Evolutionary conservation across 2,797 vertebrate genomes (phyloP), one percentile per base, ranked within the genome.

Genomic region (Hippoglossus hippoglossus): DNA sequence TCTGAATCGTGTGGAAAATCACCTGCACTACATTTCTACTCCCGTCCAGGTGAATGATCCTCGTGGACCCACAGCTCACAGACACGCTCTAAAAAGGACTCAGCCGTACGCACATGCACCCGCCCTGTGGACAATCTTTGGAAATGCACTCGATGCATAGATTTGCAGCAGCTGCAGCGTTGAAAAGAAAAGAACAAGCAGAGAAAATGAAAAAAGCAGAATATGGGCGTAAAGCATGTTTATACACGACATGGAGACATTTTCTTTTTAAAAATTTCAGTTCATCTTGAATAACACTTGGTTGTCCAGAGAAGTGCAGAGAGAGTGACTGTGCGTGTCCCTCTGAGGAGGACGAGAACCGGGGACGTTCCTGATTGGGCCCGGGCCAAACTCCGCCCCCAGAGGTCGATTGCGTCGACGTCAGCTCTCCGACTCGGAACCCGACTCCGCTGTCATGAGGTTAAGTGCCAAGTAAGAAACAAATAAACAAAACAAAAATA

Each of bases 111-210:
- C 18, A 6, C 44, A 19, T 3, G 15, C 15, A 7, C 5, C 71
- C 73, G 78, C 86, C 84, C 82, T 68, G 56, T 65, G 72, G 90
- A 89, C 91, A 81, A 87, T 95, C 94, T 95, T 95, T 95, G 94
- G 93, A 92, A 92, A 91, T 89, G 93, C 84, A 92, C 84, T 89
- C 15, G 64, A 93, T 95, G 94, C 94, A 95, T 94, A 94, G 94
- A 88, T 92, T 87, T 83, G 86, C 92, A 94, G 90, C 92, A 89
- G 91, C 90, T 89, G 92, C 87, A 91, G 86, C 84, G 80, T 88
- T 86, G 79, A 13, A 79, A 68, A 87, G 73, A 84, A 63, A 72
- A 79, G 9, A 13, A 63, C 9, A 72, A 19, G 10, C 6, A 58
- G 10, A 72, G 13, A 39, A 5, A 15, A 31, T 57, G 21, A 49